phyloP scores from a whole-genome alignment of 2,888 invertebrate genomes.

The Stramonita haemastoma region DNA sequence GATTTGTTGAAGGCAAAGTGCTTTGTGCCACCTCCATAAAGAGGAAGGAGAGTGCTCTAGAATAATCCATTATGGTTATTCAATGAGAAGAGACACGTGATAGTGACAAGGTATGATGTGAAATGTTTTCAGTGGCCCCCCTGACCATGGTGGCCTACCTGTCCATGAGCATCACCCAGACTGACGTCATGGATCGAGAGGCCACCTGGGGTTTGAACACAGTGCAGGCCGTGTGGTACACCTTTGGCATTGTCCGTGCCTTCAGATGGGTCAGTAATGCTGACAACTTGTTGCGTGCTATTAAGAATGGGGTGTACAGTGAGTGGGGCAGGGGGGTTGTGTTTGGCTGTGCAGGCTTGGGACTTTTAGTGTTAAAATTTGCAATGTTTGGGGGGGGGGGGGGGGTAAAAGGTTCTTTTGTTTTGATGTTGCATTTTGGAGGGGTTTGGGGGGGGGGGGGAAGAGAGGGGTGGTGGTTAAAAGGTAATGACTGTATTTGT shows the following conservation, averaged over 20 bases:
- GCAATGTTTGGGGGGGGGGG: too few relatives aligned
- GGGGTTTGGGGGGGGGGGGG: too few relatives aligned
- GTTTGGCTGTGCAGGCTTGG: background rate
- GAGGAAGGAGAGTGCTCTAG: too few relatives aligned
- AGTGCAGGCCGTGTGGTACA: conserved; percentile 58
- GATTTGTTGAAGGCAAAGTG: too few relatives aligned
- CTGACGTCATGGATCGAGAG: conserved; percentile 54
- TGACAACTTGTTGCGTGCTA: too few relatives aligned
- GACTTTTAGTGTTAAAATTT: too few relatives aligned
- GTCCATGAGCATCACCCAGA: conserved; percentile 57
- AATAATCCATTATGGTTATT: too few relatives aligned
- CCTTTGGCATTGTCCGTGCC: conserved; percentile 67
- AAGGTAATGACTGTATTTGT: too few relatives aligned
- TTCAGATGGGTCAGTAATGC: conserved; percentile 69
- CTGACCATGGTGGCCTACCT: conserved; percentile 69
- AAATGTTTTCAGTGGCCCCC: conserved; percentile 65
- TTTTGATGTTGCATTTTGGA: too few relatives aligned
- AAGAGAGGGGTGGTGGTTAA: too few relatives aligned
- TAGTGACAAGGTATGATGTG: background rate
- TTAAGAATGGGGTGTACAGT: background rate
- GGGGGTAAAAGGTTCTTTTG: too few relatives aligned
- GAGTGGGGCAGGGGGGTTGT: background rate
- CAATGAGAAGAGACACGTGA: background rate
- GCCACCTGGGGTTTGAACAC: conserved; percentile 48
- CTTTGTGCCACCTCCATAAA: too few relatives aligned